These are phyloP conservation scores for Gadopsis bispinosus DNA, from an alignment of 2,797 vertebrate species.

Conservation along the genomic window DNA sequence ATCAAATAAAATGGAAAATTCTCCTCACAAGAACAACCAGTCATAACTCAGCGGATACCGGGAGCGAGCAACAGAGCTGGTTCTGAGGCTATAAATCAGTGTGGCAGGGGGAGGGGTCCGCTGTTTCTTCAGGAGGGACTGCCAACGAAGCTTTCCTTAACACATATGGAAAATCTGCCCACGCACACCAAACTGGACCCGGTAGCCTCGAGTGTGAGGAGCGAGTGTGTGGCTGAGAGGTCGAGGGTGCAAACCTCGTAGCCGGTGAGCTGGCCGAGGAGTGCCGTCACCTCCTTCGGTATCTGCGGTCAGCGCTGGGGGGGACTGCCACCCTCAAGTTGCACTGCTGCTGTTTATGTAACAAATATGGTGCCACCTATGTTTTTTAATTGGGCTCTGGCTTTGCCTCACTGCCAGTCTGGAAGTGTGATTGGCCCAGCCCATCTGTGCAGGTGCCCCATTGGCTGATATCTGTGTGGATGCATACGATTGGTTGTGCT, in stretches of 20 bases:
- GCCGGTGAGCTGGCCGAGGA: neutral
- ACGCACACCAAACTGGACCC: neutral
- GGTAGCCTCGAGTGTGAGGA: neutral
- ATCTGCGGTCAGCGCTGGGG: neutral
- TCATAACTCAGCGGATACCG: constrained; percentile 64
- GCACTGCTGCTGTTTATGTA: no score
- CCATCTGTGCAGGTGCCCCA: no score
- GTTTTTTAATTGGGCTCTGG: no score
- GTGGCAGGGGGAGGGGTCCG: constrained; percentile 35
- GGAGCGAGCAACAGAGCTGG: constrained; percentile 20
- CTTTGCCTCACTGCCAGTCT: no score
- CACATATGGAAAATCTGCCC: neutral
- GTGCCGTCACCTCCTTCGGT: constrained; percentile 1
- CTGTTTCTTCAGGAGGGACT: constrained; percentile 28
- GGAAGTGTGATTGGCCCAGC: no score
- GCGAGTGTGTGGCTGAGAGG: constrained; percentile 2
- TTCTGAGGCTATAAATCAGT: constrained; percentile 64
- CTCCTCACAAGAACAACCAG: constrained; percentile 51
- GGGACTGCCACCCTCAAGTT: no score
- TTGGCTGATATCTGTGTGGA: no score
- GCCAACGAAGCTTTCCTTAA: constrained; percentile 35
- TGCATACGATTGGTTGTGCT: no score
- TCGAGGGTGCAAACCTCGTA: constrained; percentile 18
- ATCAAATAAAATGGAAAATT: constrained; percentile 75
- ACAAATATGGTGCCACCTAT: no score